Base-by-base conservation (phyloP, 2,113 vertebrate genomes). In the Salminus brasiliensis region DNA sequence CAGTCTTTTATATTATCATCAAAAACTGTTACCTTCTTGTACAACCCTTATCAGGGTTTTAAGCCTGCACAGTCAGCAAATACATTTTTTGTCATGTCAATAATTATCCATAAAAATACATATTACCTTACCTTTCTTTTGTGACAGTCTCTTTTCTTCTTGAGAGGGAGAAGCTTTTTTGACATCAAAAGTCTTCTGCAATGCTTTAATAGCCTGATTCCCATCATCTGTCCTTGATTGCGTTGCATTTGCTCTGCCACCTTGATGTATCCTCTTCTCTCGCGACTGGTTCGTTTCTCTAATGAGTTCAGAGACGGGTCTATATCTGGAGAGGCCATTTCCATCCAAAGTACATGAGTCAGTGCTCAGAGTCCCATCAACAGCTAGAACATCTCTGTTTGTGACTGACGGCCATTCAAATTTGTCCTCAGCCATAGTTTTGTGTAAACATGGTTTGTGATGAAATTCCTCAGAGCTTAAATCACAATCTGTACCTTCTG, bases 151-250 rank as follows among this genome's bases (percentile, higher is more conserved):
- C 18, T 39, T 72, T 76, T 91, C 92, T 43, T 74, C 76, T 25
- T 55, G 34, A 45, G 16, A 10, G 43, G 53, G 71, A 32, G 83
- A 75, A 74, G 85, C 87, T 87, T 93, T 84, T 89, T 93, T 89
- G 52, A 87, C 85, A 52, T 93, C 91, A 72, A 92, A 93, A 8
- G 91, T 92, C 82, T 93, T 93, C 70, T 92, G 90, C 10, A 87
- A 89, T 16, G 93, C 91, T 62, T 91, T 93, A 68, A 91, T 74
- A 25, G 79, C 85, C 5, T 86, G 80, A 34, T 68, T 84, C 81
- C 83, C 87, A 47, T 82, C 74, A n/a, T 63, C 80, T 74, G 60
- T 29, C 52, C 70, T 53, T 70, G n/a, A 29, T 62, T 68, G 59
- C 5, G 29, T 57, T 4, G 67, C 45, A 45, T 76, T 78, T 60